Percentiles rank a stretch among this genome's conserved stretches.
Evolutionary conservation across 2,888 invertebrate genomes (phyloP).

Genomic region (Drosophila paramelanica): DNA sequence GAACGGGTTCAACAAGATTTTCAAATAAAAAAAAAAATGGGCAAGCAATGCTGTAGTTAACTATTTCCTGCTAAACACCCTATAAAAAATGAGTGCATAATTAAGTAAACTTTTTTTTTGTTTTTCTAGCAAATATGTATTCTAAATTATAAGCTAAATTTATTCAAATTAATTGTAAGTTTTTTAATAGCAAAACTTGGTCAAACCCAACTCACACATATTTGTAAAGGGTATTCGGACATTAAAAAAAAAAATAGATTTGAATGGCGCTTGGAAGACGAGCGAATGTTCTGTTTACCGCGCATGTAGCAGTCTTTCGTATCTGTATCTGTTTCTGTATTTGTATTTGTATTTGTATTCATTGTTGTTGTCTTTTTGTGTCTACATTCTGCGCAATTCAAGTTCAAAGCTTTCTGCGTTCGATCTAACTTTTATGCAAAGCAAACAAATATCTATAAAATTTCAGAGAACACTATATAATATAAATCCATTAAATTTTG

Average conservation of each 20-base stretch:
- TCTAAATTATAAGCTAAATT: too few species aligned
- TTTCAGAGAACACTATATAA: constrained; percentile 16
- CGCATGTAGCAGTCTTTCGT: constrained; percentile 5
- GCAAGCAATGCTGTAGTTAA: background rate
- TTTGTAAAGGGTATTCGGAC: background rate
- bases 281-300: constrained; percentile 17
- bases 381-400: constrained; percentile 45
- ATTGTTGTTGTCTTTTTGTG: background rate
- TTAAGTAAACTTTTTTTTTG: too few species aligned
- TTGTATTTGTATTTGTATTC: background rate
- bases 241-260: constrained; percentile 9
- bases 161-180: background rate
- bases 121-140: too few species aligned
- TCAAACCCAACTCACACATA: background rate
- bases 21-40: constrained; percentile 1
- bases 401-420: constrained; percentile 42
- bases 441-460: constrained; percentile 17
- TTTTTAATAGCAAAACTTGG: background rate
- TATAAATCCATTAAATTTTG: constrained; percentile 14
- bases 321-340: background rate
- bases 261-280: constrained; percentile 39
- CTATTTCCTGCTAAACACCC: background rate
- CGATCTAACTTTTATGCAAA: constrained; percentile 33
- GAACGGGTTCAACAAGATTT: constrained; percentile 53
- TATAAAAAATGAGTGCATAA: background rate